Evolutionary conservation across 2,797 vertebrate genomes (phyloP), one percentile per base, ranked within the genome.

Genomic region (Peromyscus eremicus): DNA sequence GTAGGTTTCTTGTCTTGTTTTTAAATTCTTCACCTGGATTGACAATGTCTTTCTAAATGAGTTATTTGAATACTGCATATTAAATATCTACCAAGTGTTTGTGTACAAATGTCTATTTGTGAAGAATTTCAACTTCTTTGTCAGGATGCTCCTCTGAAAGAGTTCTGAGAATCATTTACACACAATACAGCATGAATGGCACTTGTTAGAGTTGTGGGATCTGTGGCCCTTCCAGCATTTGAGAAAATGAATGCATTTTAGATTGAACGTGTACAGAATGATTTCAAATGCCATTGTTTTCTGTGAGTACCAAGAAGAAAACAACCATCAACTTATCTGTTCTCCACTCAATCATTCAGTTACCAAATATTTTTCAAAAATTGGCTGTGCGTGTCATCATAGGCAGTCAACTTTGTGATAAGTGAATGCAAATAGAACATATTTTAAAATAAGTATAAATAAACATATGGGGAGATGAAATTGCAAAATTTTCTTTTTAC

Each of bases 181-280:
- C 70, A 84, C 43, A 80, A 86, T 84, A 11, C 3, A 87, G 34
- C 37, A 6, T 34, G 12, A 93, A 89, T 82, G 25, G 10, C 21
- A 40, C 3, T 89, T 14, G n/a, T 21, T 91, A 43, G 40, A 68
- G 13, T 32, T 82, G n/a, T 68, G 17, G 7, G 37, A 71, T 91
- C 27, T 95, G 49, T 34, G 25, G 27, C 29, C 34, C 3, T 85
- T 89, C 89, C 94, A 92, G 57, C 62, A 86, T 89, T 76, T 62
- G 68, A 91, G 76, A 71, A 62, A 91, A 91, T 40, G 90, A 4
- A 40, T 85, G 73, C 85, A 79, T 92, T 95, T 93, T 57, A 95
- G 27, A n/a, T 80, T 92, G 8, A 3, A 49, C 83, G 27, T 75
- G 29, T 89, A 94, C 10, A 95, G 80, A 79, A 62, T 21, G 93